Evolutionary conservation across 2,113 vertebrate species (phyloP).

Genomic region (Danio rerio): GRCz12tu NC_133176.1:46768501-46769000

Average conservation of each 20-base stretch:
- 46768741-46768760: constrained; percentile 72
- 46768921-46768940: no score
- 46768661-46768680: constrained; percentile 18
- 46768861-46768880: background rate
- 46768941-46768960: no score
- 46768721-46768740: constrained; percentile 68
- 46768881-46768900: background rate
- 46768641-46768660: constrained; percentile 25
- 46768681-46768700: background rate
- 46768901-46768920: background rate
- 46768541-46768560: background rate
- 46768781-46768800: constrained; percentile 66
- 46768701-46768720: constrained; percentile 65
- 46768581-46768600: constrained; percentile 44
- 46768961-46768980: no score
- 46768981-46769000: no score
- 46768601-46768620: background rate
- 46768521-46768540: constrained; percentile 14
- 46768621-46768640: constrained; percentile 32
- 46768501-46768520: no score
- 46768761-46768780: constrained; percentile 70
- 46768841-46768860: background rate
- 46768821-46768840: constrained; percentile 62
- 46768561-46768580: background rate
- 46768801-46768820: constrained; percentile 56